A percentile compares a stretch with the other conserved stretches of the same genome.
phyloP scores from a whole-genome alignment of 2,888 invertebrate genomes.

The Tinea trinotella region DNA sequence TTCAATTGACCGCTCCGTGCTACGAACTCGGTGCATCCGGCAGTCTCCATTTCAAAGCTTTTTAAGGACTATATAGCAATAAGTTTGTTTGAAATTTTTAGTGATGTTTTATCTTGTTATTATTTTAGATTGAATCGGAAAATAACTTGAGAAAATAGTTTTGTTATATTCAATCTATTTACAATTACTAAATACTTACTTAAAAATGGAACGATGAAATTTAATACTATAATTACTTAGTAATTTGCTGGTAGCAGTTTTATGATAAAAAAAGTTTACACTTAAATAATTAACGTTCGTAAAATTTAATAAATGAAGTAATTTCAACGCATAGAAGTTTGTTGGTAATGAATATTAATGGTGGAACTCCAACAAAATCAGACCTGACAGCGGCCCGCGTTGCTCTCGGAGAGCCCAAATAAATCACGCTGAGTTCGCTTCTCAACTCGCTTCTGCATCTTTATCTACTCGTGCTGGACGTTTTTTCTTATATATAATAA shows the following conservation, averaged over 20 bases:
- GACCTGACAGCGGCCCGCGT: constrained; percentile 48
- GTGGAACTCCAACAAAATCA: constrained; percentile 45
- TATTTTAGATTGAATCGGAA: background rate
- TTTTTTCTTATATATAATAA: background rate
- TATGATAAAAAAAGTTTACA: background rate
- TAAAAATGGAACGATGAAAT: no score
- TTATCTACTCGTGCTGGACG: background rate
- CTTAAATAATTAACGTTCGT: constrained; percentile 17
- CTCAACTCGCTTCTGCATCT: constrained; percentile 1
- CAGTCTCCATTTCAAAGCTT: background rate
- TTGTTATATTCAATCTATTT: no score
- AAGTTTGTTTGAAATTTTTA: constrained; percentile 3
- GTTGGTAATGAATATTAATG: constrained; percentile 63
- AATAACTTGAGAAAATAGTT: background rate
- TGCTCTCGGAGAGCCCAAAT: constrained; percentile 40
- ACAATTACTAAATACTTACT: no score
- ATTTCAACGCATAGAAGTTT: constrained; percentile 37
- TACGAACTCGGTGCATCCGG: constrained; percentile 5
- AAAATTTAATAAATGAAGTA: constrained; percentile 46
- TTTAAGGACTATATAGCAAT: background rate
- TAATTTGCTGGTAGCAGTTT: background rate
- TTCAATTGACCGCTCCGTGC: constrained; percentile 13
- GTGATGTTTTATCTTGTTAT: background rate
- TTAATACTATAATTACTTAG: no score
- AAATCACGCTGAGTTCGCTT: constrained; percentile 43